Evolutionary conservation across 2,113 vertebrate genomes (phyloP).

Genomic region (Telmatochromis sp.): DNA sequence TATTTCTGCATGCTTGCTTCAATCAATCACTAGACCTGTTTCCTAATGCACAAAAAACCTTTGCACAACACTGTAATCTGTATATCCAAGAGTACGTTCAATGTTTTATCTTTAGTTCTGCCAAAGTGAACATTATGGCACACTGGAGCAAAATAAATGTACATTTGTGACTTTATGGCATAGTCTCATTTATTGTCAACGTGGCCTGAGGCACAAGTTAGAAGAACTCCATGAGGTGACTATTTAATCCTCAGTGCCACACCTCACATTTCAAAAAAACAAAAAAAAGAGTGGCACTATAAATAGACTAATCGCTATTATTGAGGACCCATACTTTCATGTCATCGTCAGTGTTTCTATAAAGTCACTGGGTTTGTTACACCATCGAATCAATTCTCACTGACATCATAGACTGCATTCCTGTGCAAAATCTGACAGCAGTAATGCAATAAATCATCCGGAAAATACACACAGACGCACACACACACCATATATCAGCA

Average conservation of each 20-base stretch:
- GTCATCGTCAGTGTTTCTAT: not conserved
- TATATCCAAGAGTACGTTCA: not conserved
- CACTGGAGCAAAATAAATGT: not conserved
- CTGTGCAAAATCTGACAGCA: not conserved
- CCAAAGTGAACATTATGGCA: not conserved
- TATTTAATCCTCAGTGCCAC: not conserved
- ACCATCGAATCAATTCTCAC: not conserved
- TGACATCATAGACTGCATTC: conserved; percentile 14
- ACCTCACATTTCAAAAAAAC: not conserved
- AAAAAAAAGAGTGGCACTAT: not conserved
- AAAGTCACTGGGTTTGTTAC: not conserved
- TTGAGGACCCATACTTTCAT: not conserved
- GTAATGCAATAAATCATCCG: not conserved
- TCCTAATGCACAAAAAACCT: not conserved
- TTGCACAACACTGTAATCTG: not conserved
- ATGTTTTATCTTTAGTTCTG: not conserved
- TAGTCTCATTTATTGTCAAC: not conserved
- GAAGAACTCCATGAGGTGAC: not conserved
- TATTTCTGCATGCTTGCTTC: not conserved
- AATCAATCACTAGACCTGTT: not conserved
- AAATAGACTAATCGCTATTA: conserved; percentile 29
- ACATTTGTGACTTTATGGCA: not conserved
- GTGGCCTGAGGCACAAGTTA: not conserved
- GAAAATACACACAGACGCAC: not conserved
- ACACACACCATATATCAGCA: not conserved